Percentiles rank a stretch among this genome's conserved stretches.
Evolutionary conservation across 2,113 vertebrate species (phyloP).

Genomic region (Noturus placidus): DNA sequence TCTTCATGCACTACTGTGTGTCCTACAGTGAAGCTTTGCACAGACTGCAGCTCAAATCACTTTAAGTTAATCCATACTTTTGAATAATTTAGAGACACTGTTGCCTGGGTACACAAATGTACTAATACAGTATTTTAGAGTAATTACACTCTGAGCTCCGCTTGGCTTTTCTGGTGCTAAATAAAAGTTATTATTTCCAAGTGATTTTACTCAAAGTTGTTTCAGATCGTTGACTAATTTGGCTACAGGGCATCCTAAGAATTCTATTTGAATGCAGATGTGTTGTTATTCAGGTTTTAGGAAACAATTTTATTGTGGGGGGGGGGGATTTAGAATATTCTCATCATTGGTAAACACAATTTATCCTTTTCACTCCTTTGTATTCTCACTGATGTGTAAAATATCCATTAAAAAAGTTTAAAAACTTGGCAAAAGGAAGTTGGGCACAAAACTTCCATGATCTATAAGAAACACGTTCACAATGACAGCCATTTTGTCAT

Average conservation of each 20-base stretch:
- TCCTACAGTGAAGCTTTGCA: slow-evolving; percentile 39
- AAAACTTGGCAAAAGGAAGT: neutral
- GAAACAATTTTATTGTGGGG: neutral
- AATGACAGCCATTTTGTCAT: neutral
- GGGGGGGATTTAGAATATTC: neutral
- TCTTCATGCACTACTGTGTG: slow-evolving; percentile 32
- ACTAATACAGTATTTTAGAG: slow-evolving; percentile 37
- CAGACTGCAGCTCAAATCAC: slow-evolving; percentile 28
- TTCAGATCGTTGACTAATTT: slow-evolving; percentile 2
- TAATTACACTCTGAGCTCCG: slow-evolving; percentile 25
- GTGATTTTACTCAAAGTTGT: neutral
- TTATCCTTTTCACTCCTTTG: neutral
- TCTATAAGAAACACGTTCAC: neutral
- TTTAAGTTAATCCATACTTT: slow-evolving; percentile 42
- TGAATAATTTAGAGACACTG: slow-evolving; percentile 17
- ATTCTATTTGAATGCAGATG: neutral
- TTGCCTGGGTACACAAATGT: neutral
- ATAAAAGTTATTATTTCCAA: neutral
- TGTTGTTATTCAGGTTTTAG: neutral
- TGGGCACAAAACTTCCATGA: neutral
- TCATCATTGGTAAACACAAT: neutral
- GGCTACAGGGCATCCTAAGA: neutral
- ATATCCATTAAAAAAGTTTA: neutral
- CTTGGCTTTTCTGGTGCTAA: slow-evolving; percentile 12
- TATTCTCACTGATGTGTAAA: neutral